Conservation (phyloP, 2,797 vertebrate genomes). For the Setipinna tenuifilis region DNA sequence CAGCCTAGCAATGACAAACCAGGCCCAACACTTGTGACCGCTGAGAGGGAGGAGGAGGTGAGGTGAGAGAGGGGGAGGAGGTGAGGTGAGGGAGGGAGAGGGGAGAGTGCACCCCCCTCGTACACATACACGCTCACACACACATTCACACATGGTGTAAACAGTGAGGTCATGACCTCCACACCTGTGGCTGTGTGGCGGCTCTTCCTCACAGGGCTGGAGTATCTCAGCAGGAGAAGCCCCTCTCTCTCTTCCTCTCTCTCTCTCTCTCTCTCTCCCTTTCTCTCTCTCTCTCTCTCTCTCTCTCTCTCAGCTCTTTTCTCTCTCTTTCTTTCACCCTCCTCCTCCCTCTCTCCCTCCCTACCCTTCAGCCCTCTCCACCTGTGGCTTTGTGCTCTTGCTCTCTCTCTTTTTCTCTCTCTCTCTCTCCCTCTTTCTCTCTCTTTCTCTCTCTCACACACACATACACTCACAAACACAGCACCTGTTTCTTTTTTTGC, state of each 20-base stretch:
- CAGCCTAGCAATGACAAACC: too few relatives aligned
- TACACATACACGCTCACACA: too few relatives aligned
- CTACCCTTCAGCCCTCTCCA: background rate
- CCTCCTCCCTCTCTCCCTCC: background rate
- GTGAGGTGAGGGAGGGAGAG: background rate
- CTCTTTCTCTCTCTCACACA: background rate
- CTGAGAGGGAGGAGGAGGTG: too few relatives aligned
- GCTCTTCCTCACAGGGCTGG: background rate
- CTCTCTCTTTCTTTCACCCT: background rate
- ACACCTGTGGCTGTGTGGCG: background rate
- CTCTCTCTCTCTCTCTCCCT: background rate
- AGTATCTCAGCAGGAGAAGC: background rate
- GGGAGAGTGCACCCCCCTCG: too few relatives aligned
- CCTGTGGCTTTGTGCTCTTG: constrained; percentile 1
- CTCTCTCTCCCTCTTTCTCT: background rate
- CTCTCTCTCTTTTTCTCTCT: background rate
- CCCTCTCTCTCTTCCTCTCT: background rate
- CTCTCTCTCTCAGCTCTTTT: background rate
- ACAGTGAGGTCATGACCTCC: constrained; percentile 18
- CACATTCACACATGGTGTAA: background rate
- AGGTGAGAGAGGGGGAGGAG: background rate
- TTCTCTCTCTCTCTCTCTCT: background rate
- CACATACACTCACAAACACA: background rate
- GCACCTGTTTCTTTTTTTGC: constrained; percentile 7
- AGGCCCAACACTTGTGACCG: too few relatives aligned